These are phyloP conservation scores for Sebastes schlegelii DNA, from an alignment of 2,113 vertebrate species.

Conservation along the genomic window DNA sequence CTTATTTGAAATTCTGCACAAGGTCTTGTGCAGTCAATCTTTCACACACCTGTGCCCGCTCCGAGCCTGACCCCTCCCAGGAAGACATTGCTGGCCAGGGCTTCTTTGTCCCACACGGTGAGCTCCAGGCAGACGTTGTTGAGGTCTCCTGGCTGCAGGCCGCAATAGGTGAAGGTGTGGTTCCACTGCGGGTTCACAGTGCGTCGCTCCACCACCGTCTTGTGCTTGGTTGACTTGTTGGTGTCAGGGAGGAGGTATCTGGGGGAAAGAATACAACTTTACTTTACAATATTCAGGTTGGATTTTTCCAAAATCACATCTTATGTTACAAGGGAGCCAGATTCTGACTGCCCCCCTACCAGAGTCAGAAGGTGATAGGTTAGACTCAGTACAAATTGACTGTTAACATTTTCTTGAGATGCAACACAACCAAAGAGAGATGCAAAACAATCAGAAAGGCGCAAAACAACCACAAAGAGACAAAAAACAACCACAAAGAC, in stretches of 20 bases:
- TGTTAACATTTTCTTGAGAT: too few species aligned
- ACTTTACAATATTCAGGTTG: not conserved
- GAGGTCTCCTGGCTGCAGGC: constrained; percentile 89
- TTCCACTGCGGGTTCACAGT: constrained; percentile 96
- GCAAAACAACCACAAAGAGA: not conserved
- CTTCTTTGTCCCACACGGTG: constrained; percentile 98
- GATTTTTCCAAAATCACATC: not conserved
- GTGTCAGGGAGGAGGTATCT: constrained; percentile 96
- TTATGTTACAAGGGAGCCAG: not conserved
- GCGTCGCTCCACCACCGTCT: constrained; percentile 92
- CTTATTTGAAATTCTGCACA: constrained; percentile 11
- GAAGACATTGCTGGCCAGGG: constrained; percentile 95
- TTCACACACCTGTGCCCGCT: constrained; percentile 89
- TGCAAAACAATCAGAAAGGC: not conserved
- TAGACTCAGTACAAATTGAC: too few species aligned
- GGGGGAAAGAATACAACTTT: not conserved
- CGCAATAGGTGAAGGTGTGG: constrained; percentile 94
- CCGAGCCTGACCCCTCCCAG: constrained; percentile 93
- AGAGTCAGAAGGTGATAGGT: not conserved
- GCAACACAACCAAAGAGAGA: not conserved
- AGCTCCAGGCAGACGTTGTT: constrained; percentile 93
- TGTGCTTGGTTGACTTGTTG: constrained; percentile 96
- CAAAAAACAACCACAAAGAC: not conserved
- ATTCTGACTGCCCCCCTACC: not conserved
- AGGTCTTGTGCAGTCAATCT: not conserved